These are phyloP conservation scores for Dynastes maya DNA, from an alignment of 2,888 invertebrate species.

Conservation along the genomic window DNA sequence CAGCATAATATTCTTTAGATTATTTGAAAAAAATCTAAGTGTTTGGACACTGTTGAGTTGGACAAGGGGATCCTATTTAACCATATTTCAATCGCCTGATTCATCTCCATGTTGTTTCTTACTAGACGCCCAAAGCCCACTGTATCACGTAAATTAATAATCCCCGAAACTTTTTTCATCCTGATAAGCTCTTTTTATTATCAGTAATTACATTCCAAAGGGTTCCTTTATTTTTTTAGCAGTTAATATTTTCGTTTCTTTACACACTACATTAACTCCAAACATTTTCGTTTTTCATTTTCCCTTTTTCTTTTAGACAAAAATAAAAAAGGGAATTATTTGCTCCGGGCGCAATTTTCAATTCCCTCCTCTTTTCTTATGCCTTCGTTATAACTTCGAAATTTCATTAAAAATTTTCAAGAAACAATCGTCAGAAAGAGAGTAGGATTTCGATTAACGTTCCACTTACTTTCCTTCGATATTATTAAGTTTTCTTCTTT, in stretches of 20 bases:
- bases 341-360: slow-evolving; percentile 1
- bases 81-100: too few relatives aligned
- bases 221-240: too few relatives aligned
- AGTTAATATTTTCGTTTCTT: neutral
- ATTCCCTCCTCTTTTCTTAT: neutral
- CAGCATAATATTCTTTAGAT: too few relatives aligned
- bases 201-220: too few relatives aligned
- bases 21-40: too few relatives aligned
- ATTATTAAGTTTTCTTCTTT: slow-evolving; percentile 3
- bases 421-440: slow-evolving; percentile 8
- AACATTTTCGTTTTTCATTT: neutral
- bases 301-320: neutral
- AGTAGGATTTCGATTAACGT: neutral
- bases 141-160: too few relatives aligned
- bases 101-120: too few relatives aligned
- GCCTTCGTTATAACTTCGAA: slow-evolving; percentile 23
- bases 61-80: too few relatives aligned
- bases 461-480: neutral
- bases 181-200: too few relatives aligned
- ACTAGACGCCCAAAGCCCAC: too few relatives aligned
- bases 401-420: slow-evolving; percentile 21
- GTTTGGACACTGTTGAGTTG: too few relatives aligned
- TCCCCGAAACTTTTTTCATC: too few relatives aligned
- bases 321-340: neutral
- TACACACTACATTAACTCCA: neutral